Base-by-base conservation (phyloP, 2,113 vertebrate genomes). In the Saguinus midas region DNA sequence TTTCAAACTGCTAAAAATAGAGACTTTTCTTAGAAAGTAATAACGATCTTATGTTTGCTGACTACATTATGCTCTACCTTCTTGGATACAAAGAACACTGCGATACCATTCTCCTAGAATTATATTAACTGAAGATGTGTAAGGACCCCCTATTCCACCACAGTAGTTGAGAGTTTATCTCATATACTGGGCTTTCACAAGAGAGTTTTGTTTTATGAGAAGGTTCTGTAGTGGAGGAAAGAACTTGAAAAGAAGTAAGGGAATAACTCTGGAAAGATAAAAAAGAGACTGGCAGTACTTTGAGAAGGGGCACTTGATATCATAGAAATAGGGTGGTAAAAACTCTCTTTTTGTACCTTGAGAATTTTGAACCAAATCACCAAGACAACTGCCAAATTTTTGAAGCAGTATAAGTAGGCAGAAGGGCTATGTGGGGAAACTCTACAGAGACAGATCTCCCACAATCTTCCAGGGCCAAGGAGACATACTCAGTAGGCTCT, bases 121-220 rank as follows among this genome's bases (percentile, higher is more conserved):
- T 91, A 92, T 84, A 45, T 72, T 64, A 93, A 91, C 37, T 57
- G 68, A 80, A 86, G 29, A 73, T 80, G 12, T 80, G 14, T 86
- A 8, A 32, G 10, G 17, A 88, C 14, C 50, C 88, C 68, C 78
- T 88, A 64, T 11, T 89, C 20, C 72, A 81, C 16, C 25, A 79
- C 0, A 68, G 35, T 21, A 93, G 50, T 45, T 90, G 75, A 94
- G 58, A 82, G 82, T 55, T 52, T 61, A 23, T 82, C 37, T 70
- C 48, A 91, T 35, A 85, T 7, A 37, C 11, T 80, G 16, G 10
- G 11, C 57, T 68, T 89, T 82, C 8, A 8, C 27, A 35, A 70
- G n/a, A 68, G 27, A 96, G 66, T 84, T 94, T 84, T 64, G 85
- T 85, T 94, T 89, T 76, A 84, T 93, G 25, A 83, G 37, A 73